Percentiles rank a stretch among this genome's conserved stretches.
Evolutionary conservation across 92 coral and sea anemone genomes (phyloP).

Genomic region (Bergia puertoricense): DNA sequence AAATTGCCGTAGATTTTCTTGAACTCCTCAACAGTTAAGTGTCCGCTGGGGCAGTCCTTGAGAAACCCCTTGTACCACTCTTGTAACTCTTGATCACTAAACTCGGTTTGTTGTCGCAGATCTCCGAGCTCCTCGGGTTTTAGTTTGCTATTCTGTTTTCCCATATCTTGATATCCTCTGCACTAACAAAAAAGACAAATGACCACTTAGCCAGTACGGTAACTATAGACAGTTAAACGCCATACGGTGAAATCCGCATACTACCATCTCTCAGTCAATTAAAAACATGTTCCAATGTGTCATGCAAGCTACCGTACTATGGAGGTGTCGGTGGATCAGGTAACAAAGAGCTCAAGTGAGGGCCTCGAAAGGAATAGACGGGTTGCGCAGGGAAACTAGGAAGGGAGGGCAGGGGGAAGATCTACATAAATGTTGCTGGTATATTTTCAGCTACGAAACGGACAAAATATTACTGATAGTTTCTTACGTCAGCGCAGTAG

Average conservation of each 20-base stretch:
- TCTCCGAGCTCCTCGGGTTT: constrained; percentile 89
- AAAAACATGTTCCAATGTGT: too few relatives aligned
- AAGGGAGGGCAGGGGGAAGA: neutral
- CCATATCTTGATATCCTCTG: constrained; percentile 68
- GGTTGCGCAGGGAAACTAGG: neutral
- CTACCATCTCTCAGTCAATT: too few relatives aligned
- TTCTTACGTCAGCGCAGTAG: too few relatives aligned
- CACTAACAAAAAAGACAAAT: neutral
- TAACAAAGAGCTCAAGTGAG: neutral
- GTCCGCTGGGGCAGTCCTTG: constrained; percentile 91
- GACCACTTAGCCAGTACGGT: neutral
- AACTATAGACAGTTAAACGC: too few relatives aligned
- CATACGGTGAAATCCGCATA: too few relatives aligned
- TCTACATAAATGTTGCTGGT: neutral
- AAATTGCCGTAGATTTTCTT: constrained; percentile 39
- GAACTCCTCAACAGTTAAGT: constrained; percentile 76
- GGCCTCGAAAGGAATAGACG: neutral
- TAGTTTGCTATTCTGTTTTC: constrained; percentile 98
- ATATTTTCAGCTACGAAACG: neutral
- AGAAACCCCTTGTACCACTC: constrained; percentile 98
- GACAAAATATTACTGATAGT: too few relatives aligned
- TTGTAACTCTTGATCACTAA: constrained; percentile 88
- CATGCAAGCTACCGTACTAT: too few relatives aligned
- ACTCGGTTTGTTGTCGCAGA: constrained; percentile 82
- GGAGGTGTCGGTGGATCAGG: neutral